Base-by-base conservation (phyloP, 2,888 invertebrate genomes). In the Epistrophe grossulariae region DNA sequence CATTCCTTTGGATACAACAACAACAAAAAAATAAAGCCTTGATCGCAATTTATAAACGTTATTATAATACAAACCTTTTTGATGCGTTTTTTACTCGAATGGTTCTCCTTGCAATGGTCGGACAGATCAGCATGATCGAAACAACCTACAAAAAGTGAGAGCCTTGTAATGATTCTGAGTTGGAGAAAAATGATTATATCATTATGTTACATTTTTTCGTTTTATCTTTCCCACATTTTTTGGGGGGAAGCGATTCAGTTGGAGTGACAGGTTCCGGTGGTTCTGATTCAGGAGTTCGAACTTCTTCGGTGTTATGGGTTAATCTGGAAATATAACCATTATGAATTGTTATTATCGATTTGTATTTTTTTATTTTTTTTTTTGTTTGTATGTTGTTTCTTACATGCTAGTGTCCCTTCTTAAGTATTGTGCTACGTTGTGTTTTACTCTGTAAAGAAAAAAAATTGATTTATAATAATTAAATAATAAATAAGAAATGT, bases 91-190 rank as follows among this genome's bases (percentile, higher is more conserved):
- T 92, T 93, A 73, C 82, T 90, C 4, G 92, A 90, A 89, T 93
- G 92, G 80, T 91, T 92, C 85, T 93, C 93, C 80, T 92, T 92
- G 84, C 92, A 92, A 60, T 92, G 89, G 55, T 92, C 92, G 1
- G 91, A 91, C 59, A 92, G 90, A 66, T 92, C 93, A 17, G 87
- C 62, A 72, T 88, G 88, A 60, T 89, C 88, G 57, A 84, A 83
- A 71, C 89, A 89, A 76, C 88, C 89, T 89, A 48, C 8, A 84
- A 88, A 38, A 40, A 59, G 19, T 6, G 4, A 17, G 6, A 28
- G 13, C 15, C 10, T 13, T 55, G 13, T 5, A 31, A 40, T 17
- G n/a, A 40, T 38, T 60, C 19, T 60, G 19, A 40, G 19, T 17
- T 2, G n/a, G 7, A 3, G 1, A 3, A 15, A 11, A 2, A 8